Percentiles rank a stretch among this genome's conserved stretches.
These are phyloP conservation scores for Allobates femoralis DNA, from an alignment of 2,797 vertebrate species.

Conservation along the genomic window DNA sequence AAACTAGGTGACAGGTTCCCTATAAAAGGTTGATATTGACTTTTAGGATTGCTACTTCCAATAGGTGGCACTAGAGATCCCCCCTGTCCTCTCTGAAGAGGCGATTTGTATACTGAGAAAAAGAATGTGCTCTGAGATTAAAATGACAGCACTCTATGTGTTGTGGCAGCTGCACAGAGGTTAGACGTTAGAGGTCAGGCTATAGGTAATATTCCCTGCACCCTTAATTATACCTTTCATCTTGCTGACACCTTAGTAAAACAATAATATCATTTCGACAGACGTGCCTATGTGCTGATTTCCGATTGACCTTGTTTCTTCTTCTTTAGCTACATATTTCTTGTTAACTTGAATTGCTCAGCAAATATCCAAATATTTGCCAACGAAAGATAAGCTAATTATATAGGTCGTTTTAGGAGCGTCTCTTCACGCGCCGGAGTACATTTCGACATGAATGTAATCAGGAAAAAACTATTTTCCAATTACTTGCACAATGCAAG, in stretches of 20 bases:
- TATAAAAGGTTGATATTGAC: no score
- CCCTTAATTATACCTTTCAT: not conserved
- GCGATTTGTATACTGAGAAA: no score
- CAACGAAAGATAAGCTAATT: not conserved
- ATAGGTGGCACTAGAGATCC: no score
- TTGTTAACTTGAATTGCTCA: not conserved
- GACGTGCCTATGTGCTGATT: not conserved
- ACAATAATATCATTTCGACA: not conserved
- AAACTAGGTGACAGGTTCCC: no score
- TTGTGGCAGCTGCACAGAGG: constrained; percentile 19
- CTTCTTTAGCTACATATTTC: not conserved
- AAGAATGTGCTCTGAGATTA: not conserved
- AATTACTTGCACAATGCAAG: not conserved
- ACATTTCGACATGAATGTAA: no score
- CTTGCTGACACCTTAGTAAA: constrained; percentile 7
- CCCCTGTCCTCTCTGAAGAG: no score
- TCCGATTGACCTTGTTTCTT: not conserved
- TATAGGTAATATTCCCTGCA: not conserved
- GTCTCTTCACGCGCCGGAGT: not conserved
- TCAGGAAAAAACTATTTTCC: not conserved
- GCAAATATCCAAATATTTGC: not conserved
- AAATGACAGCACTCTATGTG: not conserved
- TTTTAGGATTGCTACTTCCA: no score
- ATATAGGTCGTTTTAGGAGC: not conserved
- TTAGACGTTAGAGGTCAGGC: constrained; percentile 13